Percentiles rank a stretch among this genome's conserved stretches.
phyloP scores from a whole-genome alignment of 2,888 invertebrate genomes.

The Agriopis aurantiaria region DNA sequence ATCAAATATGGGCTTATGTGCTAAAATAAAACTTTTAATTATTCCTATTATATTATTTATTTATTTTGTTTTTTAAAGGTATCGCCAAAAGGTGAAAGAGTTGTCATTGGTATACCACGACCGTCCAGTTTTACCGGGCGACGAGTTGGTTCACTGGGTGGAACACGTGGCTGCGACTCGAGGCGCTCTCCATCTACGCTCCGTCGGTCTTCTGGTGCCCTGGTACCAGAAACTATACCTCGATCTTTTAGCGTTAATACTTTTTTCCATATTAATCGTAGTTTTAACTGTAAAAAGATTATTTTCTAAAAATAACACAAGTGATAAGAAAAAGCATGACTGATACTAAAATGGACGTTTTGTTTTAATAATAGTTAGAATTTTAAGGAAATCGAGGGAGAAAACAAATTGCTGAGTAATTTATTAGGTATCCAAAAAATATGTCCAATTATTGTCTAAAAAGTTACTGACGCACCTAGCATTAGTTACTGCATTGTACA shows the following conservation, averaged over 20 bases:
- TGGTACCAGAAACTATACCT: constrained; percentile 65
- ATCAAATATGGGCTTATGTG: no score
- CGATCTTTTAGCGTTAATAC: constrained; percentile 53
- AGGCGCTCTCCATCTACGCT: constrained; percentile 64
- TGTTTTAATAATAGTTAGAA: not conserved
- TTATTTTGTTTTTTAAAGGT: constrained; percentile 53
- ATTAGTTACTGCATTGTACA: no score
- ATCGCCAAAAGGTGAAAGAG: constrained; percentile 56
- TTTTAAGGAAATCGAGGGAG: no score
- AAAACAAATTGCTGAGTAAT: no score
- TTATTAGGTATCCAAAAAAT: no score
- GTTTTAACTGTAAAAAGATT: not conserved
- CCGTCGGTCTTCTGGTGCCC: constrained; percentile 57
- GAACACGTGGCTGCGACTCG: constrained; percentile 63
- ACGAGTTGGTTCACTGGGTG: constrained; percentile 65
- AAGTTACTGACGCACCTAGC: no score
- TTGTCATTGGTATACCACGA: constrained; percentile 64
- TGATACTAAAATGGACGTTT: not conserved
- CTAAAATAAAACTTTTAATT: no score
- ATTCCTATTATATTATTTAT: no score
- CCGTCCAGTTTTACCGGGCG: constrained; percentile 55
- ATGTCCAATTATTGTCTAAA: no score
- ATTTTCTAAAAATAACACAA: not conserved
- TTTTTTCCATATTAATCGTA: constrained; percentile 1
- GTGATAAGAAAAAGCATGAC: constrained; percentile 14